Conservation (phyloP, 2,888 invertebrate species). For the Lycaena phlaeas region DNA sequence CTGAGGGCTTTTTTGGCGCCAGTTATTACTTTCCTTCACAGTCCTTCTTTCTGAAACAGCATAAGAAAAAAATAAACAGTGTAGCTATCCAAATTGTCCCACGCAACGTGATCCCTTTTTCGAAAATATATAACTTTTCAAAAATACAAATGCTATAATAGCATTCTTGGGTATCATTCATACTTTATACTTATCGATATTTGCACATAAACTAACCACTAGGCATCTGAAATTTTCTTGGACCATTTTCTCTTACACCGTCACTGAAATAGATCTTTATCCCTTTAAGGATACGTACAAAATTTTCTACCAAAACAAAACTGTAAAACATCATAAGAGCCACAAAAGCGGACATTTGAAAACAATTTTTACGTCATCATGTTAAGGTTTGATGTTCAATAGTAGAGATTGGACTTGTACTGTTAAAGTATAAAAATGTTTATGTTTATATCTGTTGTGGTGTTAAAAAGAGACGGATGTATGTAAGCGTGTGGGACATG, state of each 20-base stretch:
- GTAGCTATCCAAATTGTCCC: too few species aligned
- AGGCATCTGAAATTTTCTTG: constrained; percentile 42
- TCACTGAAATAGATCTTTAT: constrained; percentile 67
- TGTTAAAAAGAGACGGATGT: constrained; percentile 69
- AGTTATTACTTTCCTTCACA: too few species aligned
- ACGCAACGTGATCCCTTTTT: too few species aligned
- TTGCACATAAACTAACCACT: too few species aligned
- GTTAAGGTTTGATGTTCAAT: constrained; percentile 22
- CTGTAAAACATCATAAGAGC: constrained; percentile 22
- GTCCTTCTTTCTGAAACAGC: too few species aligned
- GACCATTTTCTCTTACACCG: constrained; percentile 57
- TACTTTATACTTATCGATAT: too few species aligned
- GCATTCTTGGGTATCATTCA: too few species aligned
- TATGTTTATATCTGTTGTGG: constrained; percentile 70
- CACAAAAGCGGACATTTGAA: not conserved
- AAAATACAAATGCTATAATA: too few species aligned
- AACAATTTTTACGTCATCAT: not conserved
- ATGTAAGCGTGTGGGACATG: constrained; percentile 67
- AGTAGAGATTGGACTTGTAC: constrained; percentile 22
- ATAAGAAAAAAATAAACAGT: too few species aligned
- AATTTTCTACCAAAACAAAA: constrained; percentile 64
- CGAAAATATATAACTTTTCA: too few species aligned
- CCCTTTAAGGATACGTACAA: constrained; percentile 62
- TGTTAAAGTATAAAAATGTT: constrained; percentile 41
- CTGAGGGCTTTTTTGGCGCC: too few species aligned